Base-by-base conservation (phyloP, 2,888 invertebrate genomes). In the Allygus modestus region DNA sequence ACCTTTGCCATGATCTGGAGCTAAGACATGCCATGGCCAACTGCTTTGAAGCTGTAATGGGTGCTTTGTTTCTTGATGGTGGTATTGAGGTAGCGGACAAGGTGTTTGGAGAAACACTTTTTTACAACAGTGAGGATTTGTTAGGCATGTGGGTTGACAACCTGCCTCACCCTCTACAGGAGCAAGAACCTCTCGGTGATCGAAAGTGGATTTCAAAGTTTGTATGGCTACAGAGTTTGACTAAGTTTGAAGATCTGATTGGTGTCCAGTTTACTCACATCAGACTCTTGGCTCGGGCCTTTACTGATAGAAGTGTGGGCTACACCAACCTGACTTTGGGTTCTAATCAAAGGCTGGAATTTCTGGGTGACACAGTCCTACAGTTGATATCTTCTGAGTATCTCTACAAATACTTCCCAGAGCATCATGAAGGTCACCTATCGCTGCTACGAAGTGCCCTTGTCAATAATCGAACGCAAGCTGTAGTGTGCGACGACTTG, bases 31-130 rank as follows among this genome's bases (percentile, higher is more conserved):
- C 99, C 0, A 98, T 99, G 98, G 99, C 99, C 7, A 99, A 99
- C 92, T 99, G 99, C 89, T 99, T 99, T 91, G 99, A 99, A 90
- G 99, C 99, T 0, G 91, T 99, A 31, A 98, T 99, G 98, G 99
- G 98, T 23, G 98, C 99, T 0, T 90, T 99, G 15, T 97, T 98
- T 89, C 91, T 99, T 1, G 99, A 99, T 90, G 97, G 97, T 1
- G 98, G 97, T 0, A 93, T 99, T 23, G 87, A 94, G 92, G 94
- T 96, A 5, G 96, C 97, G 0, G 97, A 98, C 89, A 92, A 94
- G 86, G 97, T 98, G 0, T 97, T 98, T 89, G 94, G 95, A 0
- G 91, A 95, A 87, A 95, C 97, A 0, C 91, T 98, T 0, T 97
- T 97, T 91, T 93, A 94, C 89, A 92, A 93, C 81, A 93, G 96